phyloP scores from a whole-genome alignment of 2,888 invertebrate species.

The Epinotia bilunana region DNA sequence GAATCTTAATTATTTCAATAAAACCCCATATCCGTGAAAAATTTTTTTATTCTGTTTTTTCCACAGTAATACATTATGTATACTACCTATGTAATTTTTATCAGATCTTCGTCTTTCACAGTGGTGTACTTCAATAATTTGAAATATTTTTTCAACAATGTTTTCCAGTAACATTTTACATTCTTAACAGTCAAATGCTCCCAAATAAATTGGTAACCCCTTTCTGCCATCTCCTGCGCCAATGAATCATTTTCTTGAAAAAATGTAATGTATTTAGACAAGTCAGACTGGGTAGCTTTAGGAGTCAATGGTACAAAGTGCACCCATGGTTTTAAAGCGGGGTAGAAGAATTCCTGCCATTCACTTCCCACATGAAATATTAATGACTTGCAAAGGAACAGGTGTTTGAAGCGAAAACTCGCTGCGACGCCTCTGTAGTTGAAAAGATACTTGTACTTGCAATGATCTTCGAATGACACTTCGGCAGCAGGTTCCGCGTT shows the following conservation, averaged over 20 bases:
- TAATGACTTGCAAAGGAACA: conserved; percentile 95
- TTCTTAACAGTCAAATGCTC: conserved; percentile 92
- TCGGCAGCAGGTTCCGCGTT: conserved; percentile 92
- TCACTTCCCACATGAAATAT: conserved; percentile 97
- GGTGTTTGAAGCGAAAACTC: conserved; percentile 97
- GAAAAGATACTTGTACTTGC: conserved; percentile 96
- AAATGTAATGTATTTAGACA: conserved; percentile 90
- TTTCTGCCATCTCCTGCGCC: conserved; percentile 90
- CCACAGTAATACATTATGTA: neutral
- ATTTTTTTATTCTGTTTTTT: conserved; percentile 2
- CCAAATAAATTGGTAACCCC: conserved; percentile 93
- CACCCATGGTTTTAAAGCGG: conserved; percentile 95
- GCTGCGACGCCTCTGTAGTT: conserved; percentile 99
- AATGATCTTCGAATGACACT: conserved; percentile 95
- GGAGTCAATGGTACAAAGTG: conserved; percentile 94
- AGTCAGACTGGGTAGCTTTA: conserved; percentile 86
- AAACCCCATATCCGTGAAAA: conserved; percentile 18
- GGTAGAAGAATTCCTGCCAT: conserved; percentile 98
- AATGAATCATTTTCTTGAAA: conserved; percentile 89
- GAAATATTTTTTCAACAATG: conserved; percentile 89
- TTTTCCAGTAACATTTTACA: conserved; percentile 94
- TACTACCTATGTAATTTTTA: conserved; percentile 69
- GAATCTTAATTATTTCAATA: conserved; percentile 25
- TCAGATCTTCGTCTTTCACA: conserved; percentile 83
- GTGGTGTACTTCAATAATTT: conserved; percentile 89